These are phyloP conservation scores for Argynnis bischoffii DNA, from an alignment of 2,888 invertebrate genomes.

Conservation along the genomic window DNA sequence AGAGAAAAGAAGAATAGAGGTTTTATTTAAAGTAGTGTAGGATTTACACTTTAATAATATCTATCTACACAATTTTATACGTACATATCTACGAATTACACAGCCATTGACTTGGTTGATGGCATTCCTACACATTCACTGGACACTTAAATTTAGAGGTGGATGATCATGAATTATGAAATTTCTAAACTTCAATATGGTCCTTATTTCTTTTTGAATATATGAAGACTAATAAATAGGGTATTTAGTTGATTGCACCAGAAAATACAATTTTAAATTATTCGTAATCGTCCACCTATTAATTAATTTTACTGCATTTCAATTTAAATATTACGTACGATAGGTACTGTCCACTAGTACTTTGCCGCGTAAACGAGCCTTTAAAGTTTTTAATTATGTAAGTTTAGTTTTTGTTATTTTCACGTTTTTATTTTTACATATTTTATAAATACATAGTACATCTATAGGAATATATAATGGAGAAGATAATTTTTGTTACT, in stretches of 20 bases:
- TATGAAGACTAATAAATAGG: neutral
- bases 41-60: conserved; percentile 24
- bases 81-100: conserved; percentile 38
- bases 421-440: conserved; percentile 1
- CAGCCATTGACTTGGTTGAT: conserved; percentile 40
- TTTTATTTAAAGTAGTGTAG: conserved; percentile 10
- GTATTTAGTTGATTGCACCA: neutral
- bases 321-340: conserved; percentile 3
- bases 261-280: neutral
- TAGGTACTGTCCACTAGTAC: neutral
- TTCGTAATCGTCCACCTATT: conserved; percentile 7
- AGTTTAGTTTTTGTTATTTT: conserved; percentile 10
- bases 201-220: neutral
- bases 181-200: neutral
- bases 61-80: conserved; percentile 38
- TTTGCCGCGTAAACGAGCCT: neutral
- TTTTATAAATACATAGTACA: conserved; percentile 5
- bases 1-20: conserved; percentile 1
- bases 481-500: conserved; percentile 27
- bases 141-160: conserved; percentile 24
- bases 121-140: conserved; percentile 35
- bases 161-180: conserved; percentile 3
- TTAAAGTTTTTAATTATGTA: conserved; percentile 3
- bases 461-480: conserved; percentile 24
- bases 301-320: neutral